Conservation (phyloP, 1,140 invertebrate genomes). For the Drosophila pseudoobscura region DNA sequence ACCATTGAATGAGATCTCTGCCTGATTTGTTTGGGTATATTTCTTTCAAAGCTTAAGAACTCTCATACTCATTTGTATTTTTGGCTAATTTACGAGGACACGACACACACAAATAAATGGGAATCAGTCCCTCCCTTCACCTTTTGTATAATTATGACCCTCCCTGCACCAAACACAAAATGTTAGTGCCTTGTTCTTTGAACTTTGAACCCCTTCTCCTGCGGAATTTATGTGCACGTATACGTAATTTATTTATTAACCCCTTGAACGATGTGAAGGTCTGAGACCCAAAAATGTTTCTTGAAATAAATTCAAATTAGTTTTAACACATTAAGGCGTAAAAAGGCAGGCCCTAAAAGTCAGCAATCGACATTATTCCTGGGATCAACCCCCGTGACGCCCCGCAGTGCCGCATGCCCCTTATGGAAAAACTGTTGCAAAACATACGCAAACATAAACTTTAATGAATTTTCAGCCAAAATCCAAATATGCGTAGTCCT, state of each 20-base stretch:
- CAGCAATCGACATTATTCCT: too few relatives aligned
- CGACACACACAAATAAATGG: not conserved
- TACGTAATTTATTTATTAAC: conserved; percentile 81
- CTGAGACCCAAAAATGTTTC: conserved; percentile 46
- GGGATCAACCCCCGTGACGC: too few relatives aligned
- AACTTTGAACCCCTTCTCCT: conserved; percentile 58
- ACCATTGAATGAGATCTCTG: too few relatives aligned
- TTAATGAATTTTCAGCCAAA: conserved; percentile 76
- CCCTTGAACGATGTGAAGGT: conserved; percentile 58
- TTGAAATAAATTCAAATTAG: conserved; percentile 82
- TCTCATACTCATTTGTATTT: conserved; percentile 36
- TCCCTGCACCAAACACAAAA: conserved; percentile 34
- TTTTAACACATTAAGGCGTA: conserved; percentile 71
- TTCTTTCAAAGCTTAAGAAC: conserved; percentile 4
- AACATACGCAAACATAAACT: conserved; percentile 77
- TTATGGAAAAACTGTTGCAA: conserved; percentile 53
- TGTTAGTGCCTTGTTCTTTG: conserved; percentile 46
- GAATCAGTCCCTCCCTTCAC: too few relatives aligned
- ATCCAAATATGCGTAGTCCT: conserved; percentile 62
- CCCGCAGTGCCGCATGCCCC: not conserved
- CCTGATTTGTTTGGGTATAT: too few relatives aligned
- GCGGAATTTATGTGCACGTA: conserved; percentile 77
- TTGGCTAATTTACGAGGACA: conserved; percentile 63
- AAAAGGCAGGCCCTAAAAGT: too few relatives aligned
- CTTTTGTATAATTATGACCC: not conserved